phyloP scores from a whole-genome alignment of 2,888 invertebrate genomes.

The Drosophila algonquin region DNA sequence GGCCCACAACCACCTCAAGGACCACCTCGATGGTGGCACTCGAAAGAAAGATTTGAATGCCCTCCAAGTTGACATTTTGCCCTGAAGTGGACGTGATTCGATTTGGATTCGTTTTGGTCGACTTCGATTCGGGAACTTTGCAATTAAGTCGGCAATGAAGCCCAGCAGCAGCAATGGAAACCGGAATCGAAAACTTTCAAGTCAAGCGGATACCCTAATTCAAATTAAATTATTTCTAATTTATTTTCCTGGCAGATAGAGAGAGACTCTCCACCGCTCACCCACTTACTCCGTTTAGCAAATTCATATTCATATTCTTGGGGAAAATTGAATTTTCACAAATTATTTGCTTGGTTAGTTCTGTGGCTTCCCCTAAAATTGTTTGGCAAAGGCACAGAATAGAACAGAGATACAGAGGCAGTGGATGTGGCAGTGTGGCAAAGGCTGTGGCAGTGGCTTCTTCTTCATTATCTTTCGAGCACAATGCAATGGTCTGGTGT shows the following conservation, averaged over 20 bases:
- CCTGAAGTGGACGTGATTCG: constrained; percentile 75
- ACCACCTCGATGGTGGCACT: constrained; percentile 16
- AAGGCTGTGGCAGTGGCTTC: constrained; percentile 53
- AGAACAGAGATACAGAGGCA: background rate
- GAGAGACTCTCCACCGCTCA: background rate
- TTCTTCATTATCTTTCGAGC: constrained; percentile 67
- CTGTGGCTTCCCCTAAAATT: constrained; percentile 74
- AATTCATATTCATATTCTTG: constrained; percentile 67
- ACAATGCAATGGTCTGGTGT: constrained; percentile 13
- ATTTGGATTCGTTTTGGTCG: constrained; percentile 60
- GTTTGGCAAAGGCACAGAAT: constrained; percentile 41
- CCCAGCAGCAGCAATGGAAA: constrained; percentile 16
- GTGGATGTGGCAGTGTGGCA: background rate
- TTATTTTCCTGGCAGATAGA: constrained; percentile 31
- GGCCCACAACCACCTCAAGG: constrained; percentile 14
- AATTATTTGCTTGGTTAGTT: constrained; percentile 80
- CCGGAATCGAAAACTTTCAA: constrained; percentile 43
- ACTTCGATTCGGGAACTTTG: constrained; percentile 56
- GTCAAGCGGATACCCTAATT: constrained; percentile 5
- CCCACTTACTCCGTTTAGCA: constrained; percentile 14
- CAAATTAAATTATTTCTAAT: constrained; percentile 74
- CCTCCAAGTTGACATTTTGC: constrained; percentile 71
- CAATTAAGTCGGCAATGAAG: constrained; percentile 73
- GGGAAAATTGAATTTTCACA: constrained; percentile 72
- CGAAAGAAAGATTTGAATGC: constrained; percentile 69